These are phyloP conservation scores for Trichonephila inaurata DNA, from an alignment of 1,140 invertebrate species.

Conservation along the genomic window DNA sequence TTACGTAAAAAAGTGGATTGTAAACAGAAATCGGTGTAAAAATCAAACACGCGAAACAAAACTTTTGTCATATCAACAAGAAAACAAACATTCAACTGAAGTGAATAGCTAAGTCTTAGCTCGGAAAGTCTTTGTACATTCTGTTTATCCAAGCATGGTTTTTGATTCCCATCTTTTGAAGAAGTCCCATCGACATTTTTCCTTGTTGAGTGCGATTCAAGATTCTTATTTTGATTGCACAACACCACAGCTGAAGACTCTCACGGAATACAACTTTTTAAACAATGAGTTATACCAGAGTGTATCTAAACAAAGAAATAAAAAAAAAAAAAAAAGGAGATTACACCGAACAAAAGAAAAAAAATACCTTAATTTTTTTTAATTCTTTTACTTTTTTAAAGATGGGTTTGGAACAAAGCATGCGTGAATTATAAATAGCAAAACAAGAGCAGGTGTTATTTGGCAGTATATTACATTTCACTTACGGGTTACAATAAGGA, in stretches of 20 bases:
- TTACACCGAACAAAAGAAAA: neutral
- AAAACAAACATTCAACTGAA: neutral
- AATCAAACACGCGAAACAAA: neutral
- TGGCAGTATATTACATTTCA: neutral
- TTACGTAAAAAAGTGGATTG: neutral
- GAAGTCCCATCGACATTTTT: neutral
- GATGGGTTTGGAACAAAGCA: neutral
- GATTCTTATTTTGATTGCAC: neutral
- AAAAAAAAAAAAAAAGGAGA: conserved; percentile 2
- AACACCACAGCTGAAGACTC: neutral
- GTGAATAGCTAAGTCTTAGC: neutral
- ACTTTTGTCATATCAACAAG: neutral
- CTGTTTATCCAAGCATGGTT: neutral
- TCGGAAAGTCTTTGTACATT: neutral
- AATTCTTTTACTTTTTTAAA: neutral
- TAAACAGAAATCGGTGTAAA: neutral
- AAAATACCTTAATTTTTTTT: no score
- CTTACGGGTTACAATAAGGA: neutral
- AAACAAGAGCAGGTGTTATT: neutral
- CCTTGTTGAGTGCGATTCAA: neutral
- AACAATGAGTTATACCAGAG: neutral
- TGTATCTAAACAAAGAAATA: neutral
- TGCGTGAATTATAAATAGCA: neutral
- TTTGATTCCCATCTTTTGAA: neutral
- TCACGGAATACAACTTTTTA: neutral